Conservation (phyloP, 2,797 vertebrate genomes). For the Poecilia wingei region DNA sequence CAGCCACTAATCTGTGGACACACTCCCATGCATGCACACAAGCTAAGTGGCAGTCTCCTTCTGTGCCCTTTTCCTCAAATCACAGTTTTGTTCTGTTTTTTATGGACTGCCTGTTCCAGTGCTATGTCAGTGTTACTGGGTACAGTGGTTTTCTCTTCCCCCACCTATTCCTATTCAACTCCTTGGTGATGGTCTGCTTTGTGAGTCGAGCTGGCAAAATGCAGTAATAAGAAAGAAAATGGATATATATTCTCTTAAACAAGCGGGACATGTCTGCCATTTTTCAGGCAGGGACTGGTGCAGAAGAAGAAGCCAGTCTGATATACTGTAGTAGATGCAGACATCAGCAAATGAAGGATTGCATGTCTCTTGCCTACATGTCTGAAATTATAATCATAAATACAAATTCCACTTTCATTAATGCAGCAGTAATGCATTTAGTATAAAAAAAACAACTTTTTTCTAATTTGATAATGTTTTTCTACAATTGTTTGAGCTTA, state of each 20-base stretch:
- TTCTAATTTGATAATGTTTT: not conserved
- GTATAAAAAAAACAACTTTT: not conserved
- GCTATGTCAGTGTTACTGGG: constrained; percentile 47
- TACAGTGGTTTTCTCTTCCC: constrained; percentile 1
- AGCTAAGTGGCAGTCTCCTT: constrained; percentile 40
- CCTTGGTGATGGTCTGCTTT: constrained; percentile 44
- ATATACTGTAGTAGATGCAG: not conserved
- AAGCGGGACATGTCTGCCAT: constrained; percentile 30
- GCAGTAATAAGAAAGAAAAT: constrained; percentile 44
- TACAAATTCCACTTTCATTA: constrained; percentile 19
- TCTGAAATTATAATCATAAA: not conserved
- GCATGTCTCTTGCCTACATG: constrained; percentile 11
- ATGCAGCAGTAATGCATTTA: constrained; percentile 14
- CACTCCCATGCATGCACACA: constrained; percentile 15
- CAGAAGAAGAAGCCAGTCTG: not conserved
- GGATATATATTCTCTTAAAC: constrained; percentile 42
- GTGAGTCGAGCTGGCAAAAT: constrained; percentile 34
- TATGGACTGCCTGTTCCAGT: constrained; percentile 53
- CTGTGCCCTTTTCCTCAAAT: constrained; percentile 27
- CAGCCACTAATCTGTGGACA: not conserved
- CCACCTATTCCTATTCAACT: not conserved
- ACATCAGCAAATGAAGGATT: constrained; percentile 36
- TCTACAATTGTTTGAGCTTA: not conserved
- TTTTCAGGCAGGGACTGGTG: constrained; percentile 37
- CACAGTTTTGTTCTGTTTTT: constrained; percentile 50